Evolutionary conservation across 2,113 vertebrate species (phyloP).

Genomic region (Rhipidura dahli): DNA sequence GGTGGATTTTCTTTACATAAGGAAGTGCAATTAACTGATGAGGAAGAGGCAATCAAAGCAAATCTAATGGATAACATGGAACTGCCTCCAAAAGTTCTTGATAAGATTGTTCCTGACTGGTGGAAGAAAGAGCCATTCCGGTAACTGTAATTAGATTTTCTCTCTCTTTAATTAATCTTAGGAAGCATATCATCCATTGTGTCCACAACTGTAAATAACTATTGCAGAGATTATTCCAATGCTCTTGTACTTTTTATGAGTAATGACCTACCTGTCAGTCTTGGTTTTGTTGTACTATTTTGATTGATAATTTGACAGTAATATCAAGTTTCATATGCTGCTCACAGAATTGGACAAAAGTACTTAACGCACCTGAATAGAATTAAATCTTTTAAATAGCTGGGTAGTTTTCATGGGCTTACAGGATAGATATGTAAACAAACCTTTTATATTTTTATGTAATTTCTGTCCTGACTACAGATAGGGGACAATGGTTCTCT

Average conservation of each 20-base stretch:
- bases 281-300: neutral
- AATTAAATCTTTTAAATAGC: neutral
- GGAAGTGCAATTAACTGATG: constrained; percentile 76
- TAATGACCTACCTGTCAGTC: neutral
- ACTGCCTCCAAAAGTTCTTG: constrained; percentile 79
- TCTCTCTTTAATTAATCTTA: neutral
- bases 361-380: neutral
- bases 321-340: neutral
- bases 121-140: constrained; percentile 90
- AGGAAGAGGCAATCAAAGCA: constrained; percentile 83
- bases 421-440: neutral
- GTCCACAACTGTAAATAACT: neutral
- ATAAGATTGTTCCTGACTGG: constrained; percentile 79
- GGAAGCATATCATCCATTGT: neutral
- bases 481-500: neutral
- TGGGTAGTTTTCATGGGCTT: neutral
- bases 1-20: constrained; percentile 4
- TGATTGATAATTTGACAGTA: neutral
- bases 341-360: neutral
- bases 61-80: constrained; percentile 75
- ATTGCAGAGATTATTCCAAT: neutral
- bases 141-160: constrained; percentile 62
- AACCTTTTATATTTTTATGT: neutral
- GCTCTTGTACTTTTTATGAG: neutral
- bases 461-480: neutral